phyloP scores from a whole-genome alignment of 2,888 invertebrate species.

The Ochropleura leucogaster region DNA sequence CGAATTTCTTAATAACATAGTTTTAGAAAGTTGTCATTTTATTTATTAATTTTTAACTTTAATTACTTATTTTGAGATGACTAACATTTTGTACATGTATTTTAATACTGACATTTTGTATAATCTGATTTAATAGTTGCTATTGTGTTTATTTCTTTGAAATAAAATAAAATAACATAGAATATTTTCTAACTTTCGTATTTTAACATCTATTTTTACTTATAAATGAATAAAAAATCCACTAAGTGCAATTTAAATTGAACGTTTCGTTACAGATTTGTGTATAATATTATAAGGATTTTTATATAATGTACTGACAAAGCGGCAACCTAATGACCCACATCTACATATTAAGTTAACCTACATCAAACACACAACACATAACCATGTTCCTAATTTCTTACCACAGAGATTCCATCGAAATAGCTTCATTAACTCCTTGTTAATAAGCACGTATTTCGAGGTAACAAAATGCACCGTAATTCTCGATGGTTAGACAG shows the following conservation, averaged over 20 bases:
- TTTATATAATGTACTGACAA: background rate
- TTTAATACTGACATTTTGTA: too few species aligned
- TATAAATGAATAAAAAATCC: too few species aligned
- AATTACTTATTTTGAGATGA: too few species aligned
- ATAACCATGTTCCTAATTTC: background rate
- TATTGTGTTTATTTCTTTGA: too few species aligned
- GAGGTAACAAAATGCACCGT: background rate
- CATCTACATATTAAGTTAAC: slow-evolving; percentile 10
- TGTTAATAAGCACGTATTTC: slow-evolving; percentile 12
- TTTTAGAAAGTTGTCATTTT: too few species aligned
- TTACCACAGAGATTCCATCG: background rate
- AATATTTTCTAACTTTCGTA: too few species aligned
- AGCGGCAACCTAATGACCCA: background rate
- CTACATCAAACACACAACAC: background rate
- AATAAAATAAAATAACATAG: too few species aligned
- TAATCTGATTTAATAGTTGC: too few species aligned
- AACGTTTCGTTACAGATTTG: background rate
- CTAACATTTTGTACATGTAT: too few species aligned
- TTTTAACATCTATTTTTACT: too few species aligned
- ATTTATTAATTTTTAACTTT: too few species aligned
- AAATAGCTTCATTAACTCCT: slow-evolving; percentile 37
- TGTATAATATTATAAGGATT: background rate
- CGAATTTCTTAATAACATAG: too few species aligned
- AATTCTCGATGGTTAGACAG: background rate
- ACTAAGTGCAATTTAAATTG: background rate